Evolutionary conservation across 2,888 invertebrate genomes (phyloP).

Genomic region (Drepana falcataria): DNA sequence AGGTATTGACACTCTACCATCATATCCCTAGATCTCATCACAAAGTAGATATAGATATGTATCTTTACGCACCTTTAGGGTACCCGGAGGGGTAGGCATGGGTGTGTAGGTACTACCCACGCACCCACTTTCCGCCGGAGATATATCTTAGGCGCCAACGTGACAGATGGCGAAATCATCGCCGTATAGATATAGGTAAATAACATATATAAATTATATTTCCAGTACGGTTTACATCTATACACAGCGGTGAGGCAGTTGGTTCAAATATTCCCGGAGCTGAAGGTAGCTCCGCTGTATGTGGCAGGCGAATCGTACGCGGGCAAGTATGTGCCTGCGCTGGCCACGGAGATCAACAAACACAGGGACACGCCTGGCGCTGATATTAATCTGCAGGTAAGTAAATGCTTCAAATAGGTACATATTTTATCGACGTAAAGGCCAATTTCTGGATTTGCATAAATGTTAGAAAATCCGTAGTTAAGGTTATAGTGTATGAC

Average conservation of each 20-base stretch:
- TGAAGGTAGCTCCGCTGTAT: constrained; percentile 77
- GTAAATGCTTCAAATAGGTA: background rate
- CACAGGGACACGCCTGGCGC: constrained; percentile 37
- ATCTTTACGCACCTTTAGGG: too few species aligned
- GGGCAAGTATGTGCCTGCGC: constrained; percentile 78
- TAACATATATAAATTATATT: background rate
- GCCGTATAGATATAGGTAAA: background rate
- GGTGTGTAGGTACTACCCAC: too few species aligned
- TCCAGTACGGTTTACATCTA: constrained; percentile 74
- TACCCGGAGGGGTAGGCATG: too few species aligned
- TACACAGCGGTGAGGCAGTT: constrained; percentile 79
- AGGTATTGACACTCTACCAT: too few species aligned
- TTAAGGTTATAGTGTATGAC: too few species aligned
- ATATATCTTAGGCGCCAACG: too few species aligned
- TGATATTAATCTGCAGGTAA: constrained; percentile 67
- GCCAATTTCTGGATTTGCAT: too few species aligned
- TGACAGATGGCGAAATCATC: background rate
- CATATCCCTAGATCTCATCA: too few species aligned
- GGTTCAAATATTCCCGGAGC: constrained; percentile 79
- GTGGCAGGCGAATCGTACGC: constrained; percentile 83
- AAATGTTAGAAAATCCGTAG: too few species aligned
- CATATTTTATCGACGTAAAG: background rate
- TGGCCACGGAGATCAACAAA: constrained; percentile 76
- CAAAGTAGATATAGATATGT: too few species aligned
- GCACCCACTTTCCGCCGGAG: too few species aligned